A percentile compares a stretch with the other conserved stretches of the same genome.
Conservation (phyloP, 2,888 invertebrate species). For the Drosophila fungiperda region DNA sequence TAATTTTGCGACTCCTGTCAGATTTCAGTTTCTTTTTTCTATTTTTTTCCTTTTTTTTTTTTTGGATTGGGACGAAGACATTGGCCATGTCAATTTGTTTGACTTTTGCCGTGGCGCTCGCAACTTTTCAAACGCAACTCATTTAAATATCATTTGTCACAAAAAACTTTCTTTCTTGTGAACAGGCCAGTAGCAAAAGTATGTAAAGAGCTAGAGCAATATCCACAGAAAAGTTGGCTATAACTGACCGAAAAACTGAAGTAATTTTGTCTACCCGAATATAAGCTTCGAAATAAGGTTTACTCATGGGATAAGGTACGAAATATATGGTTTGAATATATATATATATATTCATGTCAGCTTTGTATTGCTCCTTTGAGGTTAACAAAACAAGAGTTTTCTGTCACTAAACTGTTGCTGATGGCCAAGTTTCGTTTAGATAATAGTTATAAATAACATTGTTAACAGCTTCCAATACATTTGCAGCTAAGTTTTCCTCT, state of each 20-base stretch:
- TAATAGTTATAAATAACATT: background rate
- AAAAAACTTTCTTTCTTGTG: constrained; percentile 37
- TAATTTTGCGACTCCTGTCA: constrained; percentile 69
- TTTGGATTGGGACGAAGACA: constrained; percentile 22
- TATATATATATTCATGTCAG: no score
- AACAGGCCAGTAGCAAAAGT: constrained; percentile 21
- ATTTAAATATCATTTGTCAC: constrained; percentile 77
- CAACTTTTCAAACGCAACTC: constrained; percentile 76
- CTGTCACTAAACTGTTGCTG: constrained; percentile 91
- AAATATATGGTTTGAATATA: background rate
- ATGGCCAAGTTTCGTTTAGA: background rate
- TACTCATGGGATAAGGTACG: background rate
- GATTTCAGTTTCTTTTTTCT: constrained; percentile 35
- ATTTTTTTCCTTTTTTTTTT: background rate
- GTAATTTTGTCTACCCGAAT: no score
- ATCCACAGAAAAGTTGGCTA: background rate
- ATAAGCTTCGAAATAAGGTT: background rate
- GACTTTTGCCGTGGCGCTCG: constrained; percentile 39
- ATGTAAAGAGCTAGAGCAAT: background rate
- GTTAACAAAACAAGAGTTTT: constrained; percentile 95
- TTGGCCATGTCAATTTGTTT: constrained; percentile 63
- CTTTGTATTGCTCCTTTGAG: constrained; percentile 63
- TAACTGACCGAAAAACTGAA: constrained; percentile 2
- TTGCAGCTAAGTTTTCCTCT: background rate
- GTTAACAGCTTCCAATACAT: background rate